Percentiles rank a stretch among this genome's conserved stretches.
These are phyloP conservation scores for Acholoe squamosa DNA, from an alignment of 2,888 invertebrate species.

Conservation along the genomic window DNA sequence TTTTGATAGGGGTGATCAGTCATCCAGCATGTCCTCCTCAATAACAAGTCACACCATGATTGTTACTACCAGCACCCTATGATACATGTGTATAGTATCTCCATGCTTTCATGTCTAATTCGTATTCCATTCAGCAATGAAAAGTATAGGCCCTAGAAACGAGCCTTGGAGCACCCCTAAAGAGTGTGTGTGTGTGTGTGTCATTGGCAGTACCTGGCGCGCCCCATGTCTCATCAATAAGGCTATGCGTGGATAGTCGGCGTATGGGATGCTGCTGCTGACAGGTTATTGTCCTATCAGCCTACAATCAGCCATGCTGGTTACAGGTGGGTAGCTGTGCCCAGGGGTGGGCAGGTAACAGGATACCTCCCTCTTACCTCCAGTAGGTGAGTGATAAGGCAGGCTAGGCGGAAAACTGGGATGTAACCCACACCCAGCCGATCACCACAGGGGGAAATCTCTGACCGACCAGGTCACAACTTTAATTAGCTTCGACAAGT, in stretches of 20 bases:
- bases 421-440: constrained; percentile 28
- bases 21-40: background rate
- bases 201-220: background rate
- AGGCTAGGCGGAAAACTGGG: background rate
- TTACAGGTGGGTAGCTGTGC: constrained; percentile 2
- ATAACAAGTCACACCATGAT: constrained; percentile 4
- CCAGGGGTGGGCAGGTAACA: background rate
- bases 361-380: constrained; percentile 42
- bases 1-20: background rate
- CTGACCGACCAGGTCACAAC: constrained; percentile 1
- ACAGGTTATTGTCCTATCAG: constrained; percentile 26
- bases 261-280: background rate
- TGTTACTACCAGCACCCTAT: background rate
- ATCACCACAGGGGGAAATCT: constrained; percentile 41
- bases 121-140: background rate
- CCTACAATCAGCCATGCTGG: background rate
- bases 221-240: background rate
- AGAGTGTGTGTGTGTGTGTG: too few relatives aligned
- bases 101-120: background rate
- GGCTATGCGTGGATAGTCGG: constrained; percentile 9
- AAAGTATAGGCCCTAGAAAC: background rate
- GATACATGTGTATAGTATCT: too few relatives aligned
- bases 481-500: constrained; percentile 57
- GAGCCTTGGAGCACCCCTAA: background rate
- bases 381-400: constrained; percentile 2